These are phyloP conservation scores for Drosophila triauraria DNA, from an alignment of 1,140 invertebrate genomes.

Conservation along the genomic window DNA sequence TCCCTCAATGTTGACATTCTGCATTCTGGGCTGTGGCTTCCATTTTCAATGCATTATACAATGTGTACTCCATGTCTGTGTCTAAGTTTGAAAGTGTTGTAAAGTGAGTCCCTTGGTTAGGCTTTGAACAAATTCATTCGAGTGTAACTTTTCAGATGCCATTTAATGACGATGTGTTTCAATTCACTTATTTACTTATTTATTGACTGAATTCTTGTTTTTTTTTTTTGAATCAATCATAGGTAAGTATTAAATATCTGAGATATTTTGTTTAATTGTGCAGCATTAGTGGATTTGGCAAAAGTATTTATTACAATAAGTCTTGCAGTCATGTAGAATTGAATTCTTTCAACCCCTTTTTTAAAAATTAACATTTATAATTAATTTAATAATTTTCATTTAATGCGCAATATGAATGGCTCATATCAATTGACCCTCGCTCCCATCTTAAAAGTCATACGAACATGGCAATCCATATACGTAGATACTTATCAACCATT, in stretches of 20 bases:
- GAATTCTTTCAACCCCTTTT: not conserved
- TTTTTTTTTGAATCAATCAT: not conserved
- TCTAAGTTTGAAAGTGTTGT: constrained; percentile 4
- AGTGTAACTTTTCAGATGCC: constrained; percentile 9
- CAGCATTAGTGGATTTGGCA: not conserved
- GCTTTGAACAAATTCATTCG: constrained; percentile 25
- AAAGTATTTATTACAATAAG: not conserved
- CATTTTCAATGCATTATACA: constrained; percentile 36
- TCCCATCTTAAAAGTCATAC: not conserved
- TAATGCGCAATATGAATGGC: not conserved
- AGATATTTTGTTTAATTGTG: not conserved
- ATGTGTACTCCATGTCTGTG: constrained; percentile 5
- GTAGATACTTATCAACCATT: constrained; percentile 45
- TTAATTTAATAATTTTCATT: not conserved
- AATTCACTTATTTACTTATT: constrained; percentile 17
- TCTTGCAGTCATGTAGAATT: too few relatives aligned
- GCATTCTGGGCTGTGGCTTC: constrained; percentile 30
- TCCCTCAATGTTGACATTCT: constrained; percentile 29
- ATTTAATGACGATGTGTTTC: constrained; percentile 2
- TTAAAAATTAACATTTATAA: not conserved
- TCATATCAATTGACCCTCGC: not conserved
- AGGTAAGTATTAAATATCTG: not conserved
- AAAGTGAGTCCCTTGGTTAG: constrained; percentile 15
- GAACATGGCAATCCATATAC: not conserved
- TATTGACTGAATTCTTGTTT: constrained; percentile 5